Conservation (phyloP, 2,113 vertebrate genomes). For the rabbit (Oryctolagus cuniculus) region mOryCun1.1 NC_091453.1:92471001-92471500, state of each 20-base stretch:
- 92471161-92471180: not conserved
- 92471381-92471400: too few species aligned
- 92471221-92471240: slow-evolving; percentile 43
- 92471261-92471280: too few species aligned
- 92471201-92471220: slow-evolving; percentile 19
- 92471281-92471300: too few species aligned
- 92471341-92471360: too few species aligned
- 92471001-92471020: slow-evolving; percentile 16
- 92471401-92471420: too few species aligned
- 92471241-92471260: not conserved
- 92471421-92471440: too few species aligned
- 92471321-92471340: not conserved
- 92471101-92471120: not conserved
- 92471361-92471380: too few species aligned
- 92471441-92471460: too few species aligned
- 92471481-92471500: too few species aligned
- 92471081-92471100: not conserved
- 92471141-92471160: not conserved
- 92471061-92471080: slow-evolving; percentile 12
- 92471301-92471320: too few species aligned
- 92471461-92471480: too few species aligned
- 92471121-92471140: not conserved
- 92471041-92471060: not conserved
- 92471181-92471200: slow-evolving; percentile 9
- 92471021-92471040: not conserved